Base-by-base conservation (phyloP, 2,888 invertebrate species). In the Dexiosoma caninum region DNA sequence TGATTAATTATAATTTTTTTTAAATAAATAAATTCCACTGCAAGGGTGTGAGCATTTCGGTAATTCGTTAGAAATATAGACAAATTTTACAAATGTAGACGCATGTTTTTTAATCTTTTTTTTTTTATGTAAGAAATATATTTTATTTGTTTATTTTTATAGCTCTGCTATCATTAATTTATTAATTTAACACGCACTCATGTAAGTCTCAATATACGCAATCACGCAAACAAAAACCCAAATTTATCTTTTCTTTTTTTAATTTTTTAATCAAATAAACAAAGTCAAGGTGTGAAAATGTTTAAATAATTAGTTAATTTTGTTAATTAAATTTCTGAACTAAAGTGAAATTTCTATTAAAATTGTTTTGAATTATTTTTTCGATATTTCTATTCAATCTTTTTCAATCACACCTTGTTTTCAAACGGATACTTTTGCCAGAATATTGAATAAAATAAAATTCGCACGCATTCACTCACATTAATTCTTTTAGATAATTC, bases 391-490 rank as follows among this genome's bases (percentile, higher is more conserved):
- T 14, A 37, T 70, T 70, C 19, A 32, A 27, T 51, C 37, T 9
- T n/a, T 10, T 59, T 49, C 9, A 59, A 40, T 51, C 42, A 32
- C 67, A 67, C 67, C 66, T 59, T 59, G 14, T 35, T 32, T 42
- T 49, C 27, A 14, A 49, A 27, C 59, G 23, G 35, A 40, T 53
- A 44, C 35, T 67, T 51, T 75, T 57, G 35, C 57, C 7, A 35
- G 16, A 35, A 10, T 72, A 23, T 60, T 6, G n/a, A 37, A 46
- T 44, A 6, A 16, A 57, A 35, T 62, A 32, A n/a, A n/a, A 57
- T 67, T 78, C 76, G 77, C 76, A 79, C 78, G 72, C 72, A 40
- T 66, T 81, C 27, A 27, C 27, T 27, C 35, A 64, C 69, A 69
- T 72, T 57, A 12, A 51, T 9, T 42, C 12, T 14, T 16, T 8